A percentile compares a stretch with the other conserved stretches of the same genome.
Evolutionary conservation across 2,113 vertebrate species (phyloP).

Genomic region (Plecturocebus donacophilus): DNA sequence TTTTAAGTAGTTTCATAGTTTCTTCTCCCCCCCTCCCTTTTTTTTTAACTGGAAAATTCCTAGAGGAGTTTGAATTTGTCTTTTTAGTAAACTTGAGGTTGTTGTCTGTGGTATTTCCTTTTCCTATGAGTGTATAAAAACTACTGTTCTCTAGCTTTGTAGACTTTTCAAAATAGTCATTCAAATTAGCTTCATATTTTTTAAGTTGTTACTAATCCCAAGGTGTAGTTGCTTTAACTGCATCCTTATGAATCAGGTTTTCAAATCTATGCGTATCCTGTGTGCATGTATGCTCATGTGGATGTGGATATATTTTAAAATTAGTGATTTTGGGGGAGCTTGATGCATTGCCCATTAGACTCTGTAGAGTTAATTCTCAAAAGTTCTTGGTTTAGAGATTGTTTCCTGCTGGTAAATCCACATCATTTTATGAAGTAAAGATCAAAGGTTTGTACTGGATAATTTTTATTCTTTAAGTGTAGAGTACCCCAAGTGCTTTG

Average conservation of each 20-base stretch:
- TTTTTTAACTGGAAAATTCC: slow-evolving; percentile 54
- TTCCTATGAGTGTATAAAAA: slow-evolving; percentile 22
- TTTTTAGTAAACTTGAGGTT: slow-evolving; percentile 31
- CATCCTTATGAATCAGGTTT: not conserved
- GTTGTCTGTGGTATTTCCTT: slow-evolving; percentile 48
- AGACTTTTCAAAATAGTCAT: slow-evolving; percentile 34
- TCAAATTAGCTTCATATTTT: slow-evolving; percentile 32
- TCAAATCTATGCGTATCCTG: not conserved
- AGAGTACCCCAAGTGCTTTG: not conserved
- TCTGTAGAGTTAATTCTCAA: not conserved
- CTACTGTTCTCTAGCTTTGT: slow-evolving; percentile 5
- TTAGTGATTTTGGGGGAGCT: not conserved
- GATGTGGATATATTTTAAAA: not conserved
- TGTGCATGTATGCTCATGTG: not conserved
- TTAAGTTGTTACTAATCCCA: slow-evolving; percentile 29
- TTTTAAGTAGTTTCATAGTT: not conserved
- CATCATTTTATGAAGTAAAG: not conserved
- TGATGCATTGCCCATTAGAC: not conserved
- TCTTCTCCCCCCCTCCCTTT: not conserved
- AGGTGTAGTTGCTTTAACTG: not conserved
- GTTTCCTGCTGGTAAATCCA: not conserved
- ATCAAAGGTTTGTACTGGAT: not conserved
- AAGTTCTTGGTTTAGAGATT: not conserved
- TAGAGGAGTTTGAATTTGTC: slow-evolving; percentile 49
- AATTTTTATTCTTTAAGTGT: not conserved